Base-by-base conservation (phyloP, 1,140 invertebrate species). In the Aporrectodea caliginosa region DNA sequence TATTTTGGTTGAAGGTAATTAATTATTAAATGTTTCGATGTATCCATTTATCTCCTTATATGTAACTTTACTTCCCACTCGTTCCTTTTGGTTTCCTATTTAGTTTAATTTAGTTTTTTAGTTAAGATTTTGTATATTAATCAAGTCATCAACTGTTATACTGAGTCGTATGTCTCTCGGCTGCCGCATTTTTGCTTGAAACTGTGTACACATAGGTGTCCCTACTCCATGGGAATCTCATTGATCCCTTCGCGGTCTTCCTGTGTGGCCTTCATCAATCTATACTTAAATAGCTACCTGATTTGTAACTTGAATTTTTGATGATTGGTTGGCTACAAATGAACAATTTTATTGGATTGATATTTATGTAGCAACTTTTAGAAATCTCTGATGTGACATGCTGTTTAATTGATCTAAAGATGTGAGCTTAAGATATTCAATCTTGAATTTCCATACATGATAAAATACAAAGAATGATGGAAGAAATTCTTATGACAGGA, bases 11-110 rank as follows among this genome's bases (percentile, higher is more conserved):
- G 27, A 34, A 69, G 16, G 31, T 33, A 2, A 68, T 27, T 76
- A 72, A 70, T 71, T 43, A 35, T 76, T 69, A 75, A 76, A 43
- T 81, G 68, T 83, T 83, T 84, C 29, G 16, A 81, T 82, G 90
- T 88, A 85, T n/a, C n/a, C n/a, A n/a, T n/a, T n/a, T n/a, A n/a
- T n/a, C n/a, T n/a, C n/a, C n/a, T n/a, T n/a, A n/a, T n/a, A n/a
- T n/a, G 6, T 58, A 58, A 58, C 22, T 58, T 58, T 58, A 22
- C 22, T 58, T 22, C 6, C 43, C 81, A 93, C 91, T 16, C 89
- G 91, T 69, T 75, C 6, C 6, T 58, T 58, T 58, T 22, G 43
- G 43, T 58, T 58, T 58, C 22, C 43, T 12, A n/a, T n/a, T 76
- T 76, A 2, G 75, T 0, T 76, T 58, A 72, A 12, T 6, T 31